Evolutionary conservation across 2,888 invertebrate genomes (phyloP), one percentile per base, ranked within the genome.

Genomic region (Dasypolia templi): DNA sequence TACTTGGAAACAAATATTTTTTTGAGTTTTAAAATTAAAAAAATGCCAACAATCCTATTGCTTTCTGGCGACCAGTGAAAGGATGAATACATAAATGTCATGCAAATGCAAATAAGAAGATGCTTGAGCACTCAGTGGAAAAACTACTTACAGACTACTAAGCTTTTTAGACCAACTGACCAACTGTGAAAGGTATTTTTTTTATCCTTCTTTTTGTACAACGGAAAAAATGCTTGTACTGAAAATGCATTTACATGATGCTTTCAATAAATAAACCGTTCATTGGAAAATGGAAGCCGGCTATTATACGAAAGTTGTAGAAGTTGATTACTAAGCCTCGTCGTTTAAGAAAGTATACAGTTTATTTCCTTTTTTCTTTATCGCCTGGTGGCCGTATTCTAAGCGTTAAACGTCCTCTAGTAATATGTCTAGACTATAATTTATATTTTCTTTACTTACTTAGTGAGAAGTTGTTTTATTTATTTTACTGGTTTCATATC

Each of bases 241-340:
- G n/a, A 14, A 66, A 68, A 35, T 49, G 1, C 0, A 12, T 26
- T 17, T n/a, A n/a, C 0, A 42, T n/a, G 0, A 26, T 70, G 19
- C 35, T 55, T 35, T 26, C 29, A 42, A 26, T 29, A 46, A 35
- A 65, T 1, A 77, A 56, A 56, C 7, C 19, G 22, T 35, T 7
- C n/a, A 53, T 53, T 14, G n/a, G 4, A 44, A 59, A 53, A 1
- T 39, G 7, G 14, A 26, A 59, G 26, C 29, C 22, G 1, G 56
- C 44, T 51, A 56, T 68, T 53, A 39, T 9, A 39, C 1, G 51
- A n/a, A n/a, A n/a, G n/a, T n/a, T n/a, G n/a, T n/a, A n/a, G 32
- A 66, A 66, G 64, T 58, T 82, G 77, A 63, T 55, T 77, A 55
- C 39, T 66, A 73, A 73, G 81, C 49, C n/a, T 39, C 39, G 77